A percentile compares a stretch with the other conserved stretches of the same genome.
Evolutionary conservation across 2,888 invertebrate species (phyloP).

Genomic region (Cryptocephalus moraei): DNA sequence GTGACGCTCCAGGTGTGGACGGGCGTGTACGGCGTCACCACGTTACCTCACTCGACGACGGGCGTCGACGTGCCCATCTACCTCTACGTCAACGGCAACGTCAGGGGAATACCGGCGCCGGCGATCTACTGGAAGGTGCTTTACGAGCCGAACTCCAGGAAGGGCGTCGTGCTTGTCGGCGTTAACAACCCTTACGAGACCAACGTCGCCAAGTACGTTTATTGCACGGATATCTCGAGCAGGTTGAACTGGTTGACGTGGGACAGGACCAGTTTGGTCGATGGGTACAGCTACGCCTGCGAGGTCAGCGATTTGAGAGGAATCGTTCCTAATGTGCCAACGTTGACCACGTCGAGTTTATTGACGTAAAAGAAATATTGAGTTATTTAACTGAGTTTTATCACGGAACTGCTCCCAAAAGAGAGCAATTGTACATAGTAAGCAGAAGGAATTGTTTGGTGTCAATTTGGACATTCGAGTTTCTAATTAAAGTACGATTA

Average conservation of each 20-base stretch:
- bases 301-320: constrained; percentile 46
- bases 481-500: too few relatives aligned
- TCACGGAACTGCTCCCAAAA: too few relatives aligned
- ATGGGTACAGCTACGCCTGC: constrained; percentile 55
- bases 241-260: constrained; percentile 51
- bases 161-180: constrained; percentile 50
- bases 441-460: too few relatives aligned
- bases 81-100: constrained; percentile 20
- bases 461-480: too few relatives aligned
- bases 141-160: constrained; percentile 41
- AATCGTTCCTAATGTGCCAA: constrained; percentile 44
- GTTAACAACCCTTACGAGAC: constrained; percentile 50
- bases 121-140: constrained; percentile 50
- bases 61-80: constrained; percentile 23
- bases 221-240: constrained; percentile 41
- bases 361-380: constrained; percentile 9
- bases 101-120: constrained; percentile 43
- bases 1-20: constrained; percentile 40
- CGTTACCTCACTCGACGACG: constrained; percentile 42
- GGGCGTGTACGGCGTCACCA: constrained; percentile 49
- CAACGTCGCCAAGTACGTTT: constrained; percentile 15
- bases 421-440: too few relatives aligned
- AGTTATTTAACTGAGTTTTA: too few relatives aligned
- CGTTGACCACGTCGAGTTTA: constrained; percentile 35
- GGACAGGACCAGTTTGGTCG: constrained; percentile 38